These are phyloP conservation scores for Danaus chrysippus DNA, from an alignment of 2,888 invertebrate genomes.

Conservation along the genomic window DNA sequence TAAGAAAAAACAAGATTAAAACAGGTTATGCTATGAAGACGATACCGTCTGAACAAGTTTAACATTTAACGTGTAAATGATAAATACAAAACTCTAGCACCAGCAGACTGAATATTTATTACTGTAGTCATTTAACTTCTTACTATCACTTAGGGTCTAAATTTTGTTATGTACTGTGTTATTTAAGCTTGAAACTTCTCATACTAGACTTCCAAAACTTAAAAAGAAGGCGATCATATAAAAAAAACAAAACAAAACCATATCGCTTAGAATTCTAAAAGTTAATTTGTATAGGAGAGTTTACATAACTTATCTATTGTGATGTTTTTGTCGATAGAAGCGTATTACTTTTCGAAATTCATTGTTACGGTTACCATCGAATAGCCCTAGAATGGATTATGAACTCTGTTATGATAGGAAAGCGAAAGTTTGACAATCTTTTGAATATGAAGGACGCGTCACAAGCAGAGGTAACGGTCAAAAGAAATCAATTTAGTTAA, in stretches of 20 bases:
- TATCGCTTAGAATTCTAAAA: neutral
- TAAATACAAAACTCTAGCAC: conserved; percentile 16
- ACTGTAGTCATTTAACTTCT: neutral
- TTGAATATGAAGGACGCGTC: conserved; percentile 2
- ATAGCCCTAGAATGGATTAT: conserved; percentile 44
- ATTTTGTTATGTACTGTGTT: no score
- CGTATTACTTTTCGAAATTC: conserved; percentile 26
- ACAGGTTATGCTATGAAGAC: conserved; percentile 1
- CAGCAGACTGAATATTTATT: neutral
- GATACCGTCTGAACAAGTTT: conserved; percentile 5
- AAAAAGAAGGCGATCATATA: no score
- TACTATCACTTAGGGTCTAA: no score
- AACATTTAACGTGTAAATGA: conserved; percentile 20
- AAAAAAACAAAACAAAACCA: no score
- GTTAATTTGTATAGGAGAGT: conserved; percentile 15
- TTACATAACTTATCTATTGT: conserved; percentile 12
- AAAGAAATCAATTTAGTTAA: neutral
- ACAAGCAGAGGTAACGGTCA: neutral
- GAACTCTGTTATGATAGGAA: conserved; percentile 32
- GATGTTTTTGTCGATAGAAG: conserved; percentile 21
- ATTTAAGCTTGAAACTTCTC: no score
- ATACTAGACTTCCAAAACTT: no score
- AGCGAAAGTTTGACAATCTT: conserved; percentile 41
- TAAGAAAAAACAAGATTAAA: neutral
- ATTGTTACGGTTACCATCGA: conserved; percentile 39